Percentiles rank a stretch among this genome's conserved stretches.
Conservation (phyloP, 2,113 vertebrate species). For the Apteryx mantelli region DNA sequence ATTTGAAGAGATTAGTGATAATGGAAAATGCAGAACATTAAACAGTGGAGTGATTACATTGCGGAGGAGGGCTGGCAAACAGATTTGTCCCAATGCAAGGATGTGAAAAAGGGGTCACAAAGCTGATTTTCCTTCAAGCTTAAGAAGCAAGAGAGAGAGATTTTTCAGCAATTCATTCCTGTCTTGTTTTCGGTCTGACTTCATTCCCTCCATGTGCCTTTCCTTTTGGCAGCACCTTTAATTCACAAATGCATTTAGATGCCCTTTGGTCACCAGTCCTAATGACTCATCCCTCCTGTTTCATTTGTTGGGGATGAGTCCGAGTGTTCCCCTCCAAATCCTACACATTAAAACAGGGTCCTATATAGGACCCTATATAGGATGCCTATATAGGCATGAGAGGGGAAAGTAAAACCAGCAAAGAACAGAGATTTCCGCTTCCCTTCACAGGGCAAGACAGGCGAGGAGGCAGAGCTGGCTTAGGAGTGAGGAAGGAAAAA, state of each 20-base stretch:
- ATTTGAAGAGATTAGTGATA: not conserved
- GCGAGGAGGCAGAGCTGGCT: not conserved
- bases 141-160: not conserved
- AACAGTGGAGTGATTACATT: not conserved
- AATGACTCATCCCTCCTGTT: not conserved
- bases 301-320: not conserved
- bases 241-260: not conserved
- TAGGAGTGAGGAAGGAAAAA: not conserved
- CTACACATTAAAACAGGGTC: not conserved
- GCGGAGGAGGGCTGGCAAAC: not conserved
- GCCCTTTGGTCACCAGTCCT: not conserved
- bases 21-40: not conserved
- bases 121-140: not conserved
- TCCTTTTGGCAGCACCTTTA: not conserved
- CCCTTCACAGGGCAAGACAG: rapidly evolving
- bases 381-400: not conserved
- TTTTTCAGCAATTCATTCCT: not conserved
- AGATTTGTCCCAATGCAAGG: not conserved
- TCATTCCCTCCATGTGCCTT: not conserved
- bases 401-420: not conserved
- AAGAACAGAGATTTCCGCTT: not conserved
- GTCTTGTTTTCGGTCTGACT: not conserved
- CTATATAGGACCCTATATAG: too few relatives aligned
- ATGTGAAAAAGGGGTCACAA: not conserved
- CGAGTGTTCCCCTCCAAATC: not conserved